A percentile compares a stretch with the other conserved stretches of the same genome.
These are phyloP conservation scores for Nibea coibor DNA, from an alignment of 2,113 vertebrate species.

Conservation along the genomic window DNA sequence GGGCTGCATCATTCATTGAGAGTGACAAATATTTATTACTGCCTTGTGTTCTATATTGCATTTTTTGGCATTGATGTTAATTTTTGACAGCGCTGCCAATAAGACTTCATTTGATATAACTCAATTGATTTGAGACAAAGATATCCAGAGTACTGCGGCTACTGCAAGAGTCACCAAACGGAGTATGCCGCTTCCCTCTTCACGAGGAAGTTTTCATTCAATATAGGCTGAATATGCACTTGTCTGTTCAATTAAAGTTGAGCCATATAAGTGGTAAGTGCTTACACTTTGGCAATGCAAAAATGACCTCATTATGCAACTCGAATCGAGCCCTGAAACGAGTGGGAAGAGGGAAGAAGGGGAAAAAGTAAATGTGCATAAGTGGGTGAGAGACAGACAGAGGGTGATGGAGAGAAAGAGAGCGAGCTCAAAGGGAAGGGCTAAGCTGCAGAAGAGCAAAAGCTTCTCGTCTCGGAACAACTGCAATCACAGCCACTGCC, in stretches of 20 bases:
- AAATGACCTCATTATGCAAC: conserved; percentile 68
- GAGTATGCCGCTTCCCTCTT: conserved; percentile 36
- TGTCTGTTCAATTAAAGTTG: conserved; percentile 70
- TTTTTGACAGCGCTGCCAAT: conserved; percentile 46
- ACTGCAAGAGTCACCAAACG: conserved; percentile 37
- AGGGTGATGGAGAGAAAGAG: conserved; percentile 31
- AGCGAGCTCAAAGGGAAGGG: conserved; percentile 56
- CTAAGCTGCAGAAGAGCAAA: conserved; percentile 64
- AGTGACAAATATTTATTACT: conserved; percentile 58
- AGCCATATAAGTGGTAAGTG: conserved; percentile 65
- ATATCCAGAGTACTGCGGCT: conserved; percentile 31
- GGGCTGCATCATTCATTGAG: conserved; percentile 54
- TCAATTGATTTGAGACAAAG: conserved; percentile 44
- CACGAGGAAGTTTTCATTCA: conserved; percentile 49
- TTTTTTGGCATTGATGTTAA: conserved; percentile 35
- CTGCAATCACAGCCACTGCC: conserved; percentile 74
- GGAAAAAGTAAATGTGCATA: background rate
- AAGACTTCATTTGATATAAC: conserved; percentile 46
- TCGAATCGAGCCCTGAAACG: conserved; percentile 45
- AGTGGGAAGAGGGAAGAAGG: background rate
- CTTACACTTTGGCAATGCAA: conserved; percentile 65
- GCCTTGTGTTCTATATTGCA: conserved; percentile 25
- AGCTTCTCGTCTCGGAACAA: conserved; percentile 70
- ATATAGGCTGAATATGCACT: conserved; percentile 67
- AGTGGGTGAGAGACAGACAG: conserved; percentile 21